Evolutionary conservation across 1,140 invertebrate genomes (phyloP).

Genomic region (Bilobella aurantiaca): DNA sequence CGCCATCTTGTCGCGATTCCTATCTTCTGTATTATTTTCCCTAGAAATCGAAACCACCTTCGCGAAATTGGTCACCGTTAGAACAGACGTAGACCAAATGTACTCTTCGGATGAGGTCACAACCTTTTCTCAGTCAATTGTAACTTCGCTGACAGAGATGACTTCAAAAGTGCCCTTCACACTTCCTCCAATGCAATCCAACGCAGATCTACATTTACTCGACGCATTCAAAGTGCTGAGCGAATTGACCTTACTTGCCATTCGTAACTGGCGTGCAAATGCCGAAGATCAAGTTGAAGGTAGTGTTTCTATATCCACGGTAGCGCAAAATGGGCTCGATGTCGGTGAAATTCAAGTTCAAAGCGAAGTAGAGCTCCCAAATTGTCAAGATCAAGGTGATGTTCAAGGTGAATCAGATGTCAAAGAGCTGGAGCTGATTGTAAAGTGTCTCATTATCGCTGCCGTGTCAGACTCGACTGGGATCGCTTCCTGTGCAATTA

Average conservation of each 20-base stretch:
- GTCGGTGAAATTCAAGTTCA: background rate
- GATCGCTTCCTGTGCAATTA: conserved; percentile 37
- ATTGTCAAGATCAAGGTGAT: too few relatives aligned
- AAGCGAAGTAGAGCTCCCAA: too few relatives aligned
- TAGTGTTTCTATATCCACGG: too few relatives aligned
- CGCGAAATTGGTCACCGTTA: background rate
- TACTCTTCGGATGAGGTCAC: too few relatives aligned
- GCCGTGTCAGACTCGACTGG: background rate
- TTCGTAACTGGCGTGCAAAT: background rate
- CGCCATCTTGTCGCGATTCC: background rate
- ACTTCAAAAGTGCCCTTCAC: background rate
- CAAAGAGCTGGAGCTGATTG: background rate
- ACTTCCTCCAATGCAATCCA: background rate
- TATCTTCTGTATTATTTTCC: background rate
- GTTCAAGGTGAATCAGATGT: too few relatives aligned
- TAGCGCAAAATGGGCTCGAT: too few relatives aligned
- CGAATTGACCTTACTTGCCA: background rate
- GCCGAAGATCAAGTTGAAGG: too few relatives aligned
- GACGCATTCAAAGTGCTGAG: background rate
- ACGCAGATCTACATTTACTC: background rate
- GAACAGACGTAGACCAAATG: too few relatives aligned
- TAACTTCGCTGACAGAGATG: background rate
- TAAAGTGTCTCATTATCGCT: background rate
- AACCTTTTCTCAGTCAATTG: background rate
- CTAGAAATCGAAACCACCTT: background rate